Evolutionary conservation across 2,888 invertebrate species (phyloP).

Genomic region (Deilephila elpenor): DNA sequence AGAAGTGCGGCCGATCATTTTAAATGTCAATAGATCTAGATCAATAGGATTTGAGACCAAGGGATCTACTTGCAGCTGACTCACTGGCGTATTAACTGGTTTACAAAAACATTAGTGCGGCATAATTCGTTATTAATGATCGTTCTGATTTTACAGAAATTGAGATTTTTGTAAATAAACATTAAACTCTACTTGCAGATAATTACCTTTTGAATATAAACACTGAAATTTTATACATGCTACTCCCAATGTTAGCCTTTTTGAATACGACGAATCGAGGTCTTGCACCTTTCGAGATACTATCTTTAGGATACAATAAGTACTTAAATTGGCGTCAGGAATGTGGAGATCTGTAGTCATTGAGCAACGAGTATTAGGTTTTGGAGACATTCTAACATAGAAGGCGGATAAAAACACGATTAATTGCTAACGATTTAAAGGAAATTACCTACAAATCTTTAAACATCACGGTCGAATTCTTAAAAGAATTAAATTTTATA

Average conservation of each 20-base stretch:
- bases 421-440: background rate
- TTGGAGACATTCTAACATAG: background rate
- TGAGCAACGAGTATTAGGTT: background rate
- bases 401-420: background rate
- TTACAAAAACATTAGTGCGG: slow-evolving; percentile 5
- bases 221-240: background rate
- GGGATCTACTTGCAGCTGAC: slow-evolving; percentile 14
- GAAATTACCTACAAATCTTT: background rate
- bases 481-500: no score
- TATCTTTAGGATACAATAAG: slow-evolving; percentile 17
- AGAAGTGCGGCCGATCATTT: slow-evolving; percentile 45
- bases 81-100: background rate
- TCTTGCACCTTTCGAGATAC: slow-evolving; percentile 5
- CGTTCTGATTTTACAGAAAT: background rate
- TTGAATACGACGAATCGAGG: background rate
- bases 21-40: slow-evolving; percentile 58
- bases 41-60: slow-evolving; percentile 46
- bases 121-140: slow-evolving; percentile 12
- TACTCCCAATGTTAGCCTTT: background rate
- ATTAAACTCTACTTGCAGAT: background rate
- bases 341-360: background rate
- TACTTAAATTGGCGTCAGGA: slow-evolving; percentile 17
- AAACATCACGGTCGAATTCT: background rate
- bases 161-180: background rate
- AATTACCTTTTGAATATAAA: no score